Percentiles rank a stretch among this genome's conserved stretches.
Evolutionary conservation across 2,113 vertebrate genomes (phyloP).

Genomic region (Eidolon helvum): DNA sequence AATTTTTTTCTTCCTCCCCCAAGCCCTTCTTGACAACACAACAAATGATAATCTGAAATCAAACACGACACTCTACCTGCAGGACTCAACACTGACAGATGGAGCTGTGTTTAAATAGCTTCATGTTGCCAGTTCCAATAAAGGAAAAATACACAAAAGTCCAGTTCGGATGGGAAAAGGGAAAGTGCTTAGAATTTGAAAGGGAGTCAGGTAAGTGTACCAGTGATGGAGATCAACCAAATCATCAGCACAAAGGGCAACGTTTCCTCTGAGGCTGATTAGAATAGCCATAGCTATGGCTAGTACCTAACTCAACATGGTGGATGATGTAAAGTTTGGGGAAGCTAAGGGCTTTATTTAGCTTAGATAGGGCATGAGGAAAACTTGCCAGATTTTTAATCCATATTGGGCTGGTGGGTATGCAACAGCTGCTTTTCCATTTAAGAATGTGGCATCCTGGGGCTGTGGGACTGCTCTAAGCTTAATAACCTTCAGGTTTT

Average conservation of each 20-base stretch:
- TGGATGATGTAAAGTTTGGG: not conserved
- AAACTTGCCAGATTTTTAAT: conserved; percentile 58
- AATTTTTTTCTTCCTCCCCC: conserved; percentile 39
- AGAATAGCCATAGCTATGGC: not conserved
- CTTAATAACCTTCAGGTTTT: conserved; percentile 27
- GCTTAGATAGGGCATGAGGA: not conserved
- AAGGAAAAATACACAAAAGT: conserved; percentile 76
- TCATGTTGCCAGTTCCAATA: conserved; percentile 81
- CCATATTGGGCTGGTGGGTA: not conserved
- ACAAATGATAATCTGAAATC: conserved; percentile 82
- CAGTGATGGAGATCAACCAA: not conserved
- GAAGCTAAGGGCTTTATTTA: not conserved
- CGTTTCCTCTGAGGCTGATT: not conserved
- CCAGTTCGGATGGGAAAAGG: conserved; percentile 67
- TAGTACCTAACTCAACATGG: not conserved
- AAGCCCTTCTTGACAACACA: conserved; percentile 73
- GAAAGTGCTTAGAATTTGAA: conserved; percentile 67
- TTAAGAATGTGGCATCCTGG: conserved; percentile 25
- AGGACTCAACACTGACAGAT: conserved; percentile 83
- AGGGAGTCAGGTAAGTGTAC: conserved; percentile 57
- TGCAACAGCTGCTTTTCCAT: conserved; percentile 72
- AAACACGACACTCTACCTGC: conserved; percentile 81
- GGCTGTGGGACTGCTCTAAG: not conserved
- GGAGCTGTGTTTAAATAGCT: conserved; percentile 78
- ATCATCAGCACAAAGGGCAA: not conserved